Conservation (phyloP, 2,797 vertebrate genomes). For the Aeoliscus strigatus region DNA sequence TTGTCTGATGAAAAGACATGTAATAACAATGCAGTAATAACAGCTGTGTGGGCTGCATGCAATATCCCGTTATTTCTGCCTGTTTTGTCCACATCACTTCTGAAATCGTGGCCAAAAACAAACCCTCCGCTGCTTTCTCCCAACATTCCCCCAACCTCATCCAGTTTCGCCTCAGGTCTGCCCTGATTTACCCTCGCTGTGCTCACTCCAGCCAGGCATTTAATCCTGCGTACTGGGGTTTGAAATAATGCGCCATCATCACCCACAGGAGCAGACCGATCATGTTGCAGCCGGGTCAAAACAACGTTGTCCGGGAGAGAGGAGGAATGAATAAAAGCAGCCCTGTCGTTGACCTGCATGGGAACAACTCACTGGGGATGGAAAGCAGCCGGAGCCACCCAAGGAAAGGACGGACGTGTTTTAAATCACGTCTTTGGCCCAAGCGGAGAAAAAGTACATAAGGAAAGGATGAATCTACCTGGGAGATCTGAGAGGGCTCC, state of each 20-base stretch:
- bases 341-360: constrained; percentile 12
- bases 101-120: constrained; percentile 5
- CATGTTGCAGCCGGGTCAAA: constrained; percentile 48
- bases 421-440: too few species aligned
- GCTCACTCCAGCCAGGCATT: constrained; percentile 33
- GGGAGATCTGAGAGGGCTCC: constrained; percentile 78
- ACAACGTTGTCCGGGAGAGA: constrained; percentile 32
- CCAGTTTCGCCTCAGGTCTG: constrained; percentile 25
- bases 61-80: too few species aligned
- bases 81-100: not conserved
- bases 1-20: constrained; percentile 5
- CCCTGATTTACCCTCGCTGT: constrained; percentile 45
- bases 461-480: constrained; percentile 70
- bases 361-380: constrained; percentile 30
- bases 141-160: constrained; percentile 30
- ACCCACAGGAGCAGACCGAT: constrained; percentile 36
- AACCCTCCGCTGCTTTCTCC: constrained; percentile 8
- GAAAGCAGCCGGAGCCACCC: constrained; percentile 27
- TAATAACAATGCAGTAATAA: too few species aligned
- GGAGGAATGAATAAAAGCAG: constrained; percentile 28
- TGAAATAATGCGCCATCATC: constrained; percentile 53
- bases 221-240: constrained; percentile 55
- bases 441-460: constrained; percentile 4
- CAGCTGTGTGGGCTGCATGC: not conserved
- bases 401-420: constrained; percentile 39